Evolutionary conservation across 2,888 invertebrate species (phyloP), one percentile per base, ranked within the genome.

Genomic region (Sylvicola cinctus): DNA sequence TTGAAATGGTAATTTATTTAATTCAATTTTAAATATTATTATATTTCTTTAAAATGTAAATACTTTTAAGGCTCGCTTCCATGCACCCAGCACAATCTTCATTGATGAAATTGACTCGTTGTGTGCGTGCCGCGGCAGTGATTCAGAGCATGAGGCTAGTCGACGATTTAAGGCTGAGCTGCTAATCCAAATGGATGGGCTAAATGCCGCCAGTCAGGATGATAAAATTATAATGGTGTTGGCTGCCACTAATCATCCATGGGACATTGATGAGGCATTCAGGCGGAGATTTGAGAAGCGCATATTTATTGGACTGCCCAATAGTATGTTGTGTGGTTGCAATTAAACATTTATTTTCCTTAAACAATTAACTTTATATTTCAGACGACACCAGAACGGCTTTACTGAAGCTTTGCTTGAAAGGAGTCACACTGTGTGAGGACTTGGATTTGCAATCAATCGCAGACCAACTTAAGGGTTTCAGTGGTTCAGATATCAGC

Each of bases 221-320:
- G 68, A 70, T 35, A 74, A 74, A 48, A 62, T 75, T 15, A 76
- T 88, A 16, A 83, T 87, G 78, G 85, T 88, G 12, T 54, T 88
- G 42, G 87, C 85, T 0, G 87, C 88, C 5, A 88, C 87, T 2
- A 88, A 88, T 56, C 83, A 84, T 50, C 87, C 88, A 0, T 87
- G 87, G 87, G 84, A 85, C 49, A 74, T 88, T 42, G 85, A 84
- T 49, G 85, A 87, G 48, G 87, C 87, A 1, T 71, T 88, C 45
- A 62, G 84, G 20, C 63, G 88, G 44, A 64, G 88, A 32, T 73
- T 88, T 42, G 87, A 88, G 49, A 88, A 88, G 55, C 64, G 87
- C 42, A 81, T 88, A 43, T 87, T 83, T 53, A 81, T 88, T 44
- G 81, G 84, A 15, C 61, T 88, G 36, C 88, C 88, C 26, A 75